Percentiles rank a stretch among this genome's conserved stretches.
phyloP scores from a whole-genome alignment of 2,797 vertebrate genomes.

The Silurus aristotelis region DNA sequence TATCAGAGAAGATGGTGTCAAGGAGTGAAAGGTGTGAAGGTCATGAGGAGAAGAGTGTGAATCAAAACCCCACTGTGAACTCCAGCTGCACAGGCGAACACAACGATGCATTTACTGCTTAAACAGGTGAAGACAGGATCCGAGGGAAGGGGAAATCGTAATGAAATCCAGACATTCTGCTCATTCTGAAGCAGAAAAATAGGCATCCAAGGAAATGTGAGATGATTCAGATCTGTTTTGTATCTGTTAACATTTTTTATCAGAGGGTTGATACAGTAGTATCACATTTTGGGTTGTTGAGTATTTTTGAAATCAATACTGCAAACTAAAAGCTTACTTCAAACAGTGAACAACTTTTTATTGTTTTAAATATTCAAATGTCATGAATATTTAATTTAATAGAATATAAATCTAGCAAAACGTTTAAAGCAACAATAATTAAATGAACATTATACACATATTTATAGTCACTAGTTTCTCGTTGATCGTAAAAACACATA shows the following conservation, averaged over 20 bases:
- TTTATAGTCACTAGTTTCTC: conserved; percentile 64
- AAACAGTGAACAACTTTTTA: conserved; percentile 44
- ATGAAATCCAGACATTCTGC: conserved; percentile 69
- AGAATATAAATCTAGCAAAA: conserved; percentile 90
- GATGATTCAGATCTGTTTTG: conserved; percentile 12
- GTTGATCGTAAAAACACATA: conserved; percentile 82
- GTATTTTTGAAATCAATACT: background rate
- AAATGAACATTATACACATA: conserved; percentile 79
- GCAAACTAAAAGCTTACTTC: conserved; percentile 19
- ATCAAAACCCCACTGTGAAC: conserved; percentile 42
- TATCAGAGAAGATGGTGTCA: conserved; percentile 22
- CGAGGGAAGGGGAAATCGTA: conserved; percentile 61
- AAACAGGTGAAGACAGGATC: conserved; percentile 46
- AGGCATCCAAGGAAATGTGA: conserved; percentile 10
- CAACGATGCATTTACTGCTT: conserved; percentile 14
- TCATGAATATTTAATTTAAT: conserved; percentile 79
- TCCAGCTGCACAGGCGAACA: conserved; percentile 36
- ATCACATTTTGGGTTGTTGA: background rate
- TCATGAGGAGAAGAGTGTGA: conserved; percentile 43
- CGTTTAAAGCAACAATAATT: conserved; percentile 85
- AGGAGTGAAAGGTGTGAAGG: conserved; percentile 44
- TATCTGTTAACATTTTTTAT: conserved; percentile 30
- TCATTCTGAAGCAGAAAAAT: conserved; percentile 64
- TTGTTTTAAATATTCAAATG: conserved; percentile 74
- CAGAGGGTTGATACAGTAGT: background rate